These are phyloP conservation scores for Junonia oenone DNA, from an alignment of 2,888 invertebrate genomes.

Conservation along the genomic window DNA sequence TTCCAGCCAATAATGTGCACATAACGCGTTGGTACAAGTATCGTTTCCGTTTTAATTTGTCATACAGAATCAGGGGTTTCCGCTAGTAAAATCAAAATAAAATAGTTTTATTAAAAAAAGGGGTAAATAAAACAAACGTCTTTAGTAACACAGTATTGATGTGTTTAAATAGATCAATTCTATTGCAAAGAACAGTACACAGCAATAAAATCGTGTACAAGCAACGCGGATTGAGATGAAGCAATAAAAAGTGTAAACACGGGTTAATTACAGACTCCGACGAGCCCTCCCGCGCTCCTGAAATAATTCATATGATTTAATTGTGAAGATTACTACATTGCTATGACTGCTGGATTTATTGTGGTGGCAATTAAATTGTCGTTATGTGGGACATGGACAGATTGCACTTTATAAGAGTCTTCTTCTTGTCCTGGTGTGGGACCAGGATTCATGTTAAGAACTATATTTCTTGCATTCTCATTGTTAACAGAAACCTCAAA, in stretches of 20 bases:
- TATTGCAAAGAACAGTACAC: neutral
- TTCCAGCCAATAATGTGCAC: too few relatives aligned
- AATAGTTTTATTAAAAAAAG: too few relatives aligned
- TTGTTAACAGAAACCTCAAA: too few relatives aligned
- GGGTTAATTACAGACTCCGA: slow-evolving; percentile 1
- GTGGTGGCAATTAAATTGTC: neutral
- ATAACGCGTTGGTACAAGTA: too few relatives aligned
- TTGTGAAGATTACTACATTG: slow-evolving; percentile 10
- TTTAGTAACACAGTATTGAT: neutral
- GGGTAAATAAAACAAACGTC: neutral
- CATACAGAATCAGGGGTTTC: too few relatives aligned
- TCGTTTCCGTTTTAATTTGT: too few relatives aligned
- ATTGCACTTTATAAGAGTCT: neutral
- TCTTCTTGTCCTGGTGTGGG: neutral
- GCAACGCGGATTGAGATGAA: neutral
- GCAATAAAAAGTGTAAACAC: slow-evolving; percentile 3
- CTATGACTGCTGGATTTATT: neutral
- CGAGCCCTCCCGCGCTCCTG: neutral
- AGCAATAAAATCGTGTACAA: neutral
- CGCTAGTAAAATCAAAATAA: too few relatives aligned
- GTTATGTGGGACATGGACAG: neutral
- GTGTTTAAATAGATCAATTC: neutral
- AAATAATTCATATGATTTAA: slow-evolving; percentile 8
- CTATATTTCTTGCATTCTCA: too few relatives aligned
- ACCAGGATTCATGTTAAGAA: too few relatives aligned